Percentiles rank a stretch among this genome's conserved stretches.
Evolutionary conservation across 2,888 invertebrate genomes (phyloP).

Genomic region (Xanthorhoe designata): DNA sequence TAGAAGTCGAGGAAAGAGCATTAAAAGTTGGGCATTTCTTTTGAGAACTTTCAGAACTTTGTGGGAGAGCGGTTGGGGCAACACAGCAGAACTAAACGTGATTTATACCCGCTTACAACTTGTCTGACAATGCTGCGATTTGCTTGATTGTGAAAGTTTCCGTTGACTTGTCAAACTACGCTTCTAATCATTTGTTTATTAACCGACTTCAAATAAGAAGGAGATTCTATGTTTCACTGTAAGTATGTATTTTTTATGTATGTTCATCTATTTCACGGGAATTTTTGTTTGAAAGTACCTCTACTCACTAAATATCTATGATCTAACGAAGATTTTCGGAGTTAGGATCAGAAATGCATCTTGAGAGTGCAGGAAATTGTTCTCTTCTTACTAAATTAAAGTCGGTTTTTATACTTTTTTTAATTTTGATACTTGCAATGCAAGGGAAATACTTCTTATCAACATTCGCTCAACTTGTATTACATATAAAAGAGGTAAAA

Average conservation of each 20-base stretch:
- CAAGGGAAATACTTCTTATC: no score
- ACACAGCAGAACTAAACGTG: conserved; percentile 69
- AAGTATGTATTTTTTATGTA: no score
- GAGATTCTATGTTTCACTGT: no score
- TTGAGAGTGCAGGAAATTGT: no score
- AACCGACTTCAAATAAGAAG: not conserved
- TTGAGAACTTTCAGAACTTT: conserved; percentile 64
- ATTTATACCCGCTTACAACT: conserved; percentile 74
- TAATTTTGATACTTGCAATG: no score
- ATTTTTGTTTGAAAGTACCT: no score
- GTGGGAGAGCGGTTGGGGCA: conserved; percentile 60
- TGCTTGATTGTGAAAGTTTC: conserved; percentile 61
- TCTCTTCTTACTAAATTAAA: no score
- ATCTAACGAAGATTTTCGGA: no score
- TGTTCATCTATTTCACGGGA: no score
- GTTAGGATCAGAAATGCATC: no score
- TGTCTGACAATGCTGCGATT: conserved; percentile 70
- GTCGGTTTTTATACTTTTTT: no score
- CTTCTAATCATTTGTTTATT: not conserved
- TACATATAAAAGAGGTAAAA: not conserved
- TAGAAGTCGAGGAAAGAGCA: conserved; percentile 71
- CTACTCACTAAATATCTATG: no score
- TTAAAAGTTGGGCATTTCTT: conserved; percentile 77
- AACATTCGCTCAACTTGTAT: not conserved
- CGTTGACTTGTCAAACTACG: conserved; percentile 38